Base-by-base conservation (phyloP, 2,888 invertebrate genomes). In the Sphaerophoria taeniata region DNA sequence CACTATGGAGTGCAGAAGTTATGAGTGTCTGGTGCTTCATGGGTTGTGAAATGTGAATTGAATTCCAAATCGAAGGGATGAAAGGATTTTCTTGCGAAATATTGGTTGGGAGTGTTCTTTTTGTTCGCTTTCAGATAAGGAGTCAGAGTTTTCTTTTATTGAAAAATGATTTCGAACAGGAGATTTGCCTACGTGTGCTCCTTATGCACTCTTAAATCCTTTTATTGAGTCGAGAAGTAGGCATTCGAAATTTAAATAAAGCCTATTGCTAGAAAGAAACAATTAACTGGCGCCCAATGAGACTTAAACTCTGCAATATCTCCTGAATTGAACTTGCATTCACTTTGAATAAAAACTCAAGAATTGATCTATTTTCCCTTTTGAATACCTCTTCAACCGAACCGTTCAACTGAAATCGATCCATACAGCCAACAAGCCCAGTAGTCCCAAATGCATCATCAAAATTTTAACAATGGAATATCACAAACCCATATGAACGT, bases 391-490 rank as follows among this genome's bases (percentile, higher is more conserved):
- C 45, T 11, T 14, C 45, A 43, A 43, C 45, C 51, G 61, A 55
- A 72, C 7, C 14, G 12, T 49, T 69, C 47, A 47, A n/a, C 43
- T 39, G 33, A 55, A 56, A 70, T 70, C 53, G 69, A 77, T 70
- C 47, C 45, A 36, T n/a, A 3, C 4, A 11, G 4, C 51, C 31
- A 11, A 6, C 45, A 60, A 60, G 60, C 3, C 33, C 34, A 60
- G 45, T 47, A 61, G 14, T 31, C 16, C 58, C 55, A 14, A 39
- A 9, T 39, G 39, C 9, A 7, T 39, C 39, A 24, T 53, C 31
- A 33, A 24, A 47, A 43, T 58, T 33, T 49, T 55, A 82, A 84
- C 84, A 84, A 79, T 79, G 79, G 67, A 67, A 79, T 71, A 79
- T 79, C 74, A 67, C 65, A 61, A 79, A 67, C 65, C 74, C 74